Percentiles rank a stretch among this genome's conserved stretches.
These are phyloP conservation scores for Acanthopleura granulata DNA, from an alignment of 2,888 invertebrate species.

Conservation along the genomic window DNA sequence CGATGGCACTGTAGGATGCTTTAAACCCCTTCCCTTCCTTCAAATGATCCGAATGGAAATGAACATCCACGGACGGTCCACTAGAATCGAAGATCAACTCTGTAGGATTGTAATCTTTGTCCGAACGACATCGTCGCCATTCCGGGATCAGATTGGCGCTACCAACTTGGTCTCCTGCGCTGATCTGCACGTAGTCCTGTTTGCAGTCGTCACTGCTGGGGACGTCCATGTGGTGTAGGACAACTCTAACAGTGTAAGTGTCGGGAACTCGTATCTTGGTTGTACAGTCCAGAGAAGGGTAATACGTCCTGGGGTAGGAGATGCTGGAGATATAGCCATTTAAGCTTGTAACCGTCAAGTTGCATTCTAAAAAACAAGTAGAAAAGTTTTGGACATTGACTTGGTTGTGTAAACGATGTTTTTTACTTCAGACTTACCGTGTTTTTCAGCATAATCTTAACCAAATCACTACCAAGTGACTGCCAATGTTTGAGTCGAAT, in stretches of 20 bases:
- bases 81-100: conserved; percentile 11
- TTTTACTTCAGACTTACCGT: no score
- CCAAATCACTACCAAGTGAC: no score
- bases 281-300: neutral
- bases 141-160: neutral
- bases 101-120: neutral
- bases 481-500: no score
- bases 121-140: conserved; percentile 15
- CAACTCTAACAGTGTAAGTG: neutral
- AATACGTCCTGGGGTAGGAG: neutral
- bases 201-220: neutral
- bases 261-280: neutral
- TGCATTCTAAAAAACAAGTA: neutral
- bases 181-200: neutral
- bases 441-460: no score
- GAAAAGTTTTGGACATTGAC: no score
- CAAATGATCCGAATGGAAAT: conserved; percentile 11
- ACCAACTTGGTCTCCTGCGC: neutral
- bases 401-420: no score
- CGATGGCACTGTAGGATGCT: conserved; percentile 29
- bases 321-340: neutral
- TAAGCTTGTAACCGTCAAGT: neutral
- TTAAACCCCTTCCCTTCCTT: conserved; percentile 32
- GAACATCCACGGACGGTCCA: neutral
- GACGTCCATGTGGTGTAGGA: neutral